phyloP scores from a whole-genome alignment of 2,797 vertebrate genomes.

The Melanotaenia nigrans region DNA sequence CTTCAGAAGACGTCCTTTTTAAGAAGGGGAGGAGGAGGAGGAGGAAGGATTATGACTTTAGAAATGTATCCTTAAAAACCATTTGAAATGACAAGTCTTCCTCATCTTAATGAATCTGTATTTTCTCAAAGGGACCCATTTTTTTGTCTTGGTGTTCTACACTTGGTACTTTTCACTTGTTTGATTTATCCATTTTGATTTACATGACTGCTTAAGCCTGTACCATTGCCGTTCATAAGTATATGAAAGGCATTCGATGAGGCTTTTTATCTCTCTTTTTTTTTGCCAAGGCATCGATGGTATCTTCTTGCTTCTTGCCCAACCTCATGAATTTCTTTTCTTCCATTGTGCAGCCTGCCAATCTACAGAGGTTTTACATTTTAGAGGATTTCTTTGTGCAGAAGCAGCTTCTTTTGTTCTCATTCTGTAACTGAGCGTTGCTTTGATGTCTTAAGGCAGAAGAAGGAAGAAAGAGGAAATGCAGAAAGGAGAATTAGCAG shows the following conservation, averaged over 20 bases:
- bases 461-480: slow-evolving; percentile 44
- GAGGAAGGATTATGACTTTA: slow-evolving; percentile 6
- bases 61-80: slow-evolving; percentile 32
- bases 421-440: slow-evolving; percentile 41
- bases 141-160: neutral
- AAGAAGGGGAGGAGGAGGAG: neutral
- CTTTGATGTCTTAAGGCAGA: slow-evolving; percentile 70
- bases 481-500: slow-evolving; percentile 59
- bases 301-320: slow-evolving; percentile 27
- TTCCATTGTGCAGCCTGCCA: slow-evolving; percentile 17
- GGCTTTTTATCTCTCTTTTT: slow-evolving; percentile 11
- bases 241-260: neutral
- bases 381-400: slow-evolving; percentile 59
- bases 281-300: slow-evolving; percentile 19
- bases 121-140: slow-evolving; percentile 16
- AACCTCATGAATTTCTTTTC: slow-evolving; percentile 23
- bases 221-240: neutral
- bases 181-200: slow-evolving; percentile 5
- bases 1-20: slow-evolving; percentile 6
- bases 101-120: slow-evolving; percentile 31
- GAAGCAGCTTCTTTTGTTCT: slow-evolving; percentile 65
- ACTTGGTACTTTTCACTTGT: neutral
- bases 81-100: slow-evolving; percentile 23
- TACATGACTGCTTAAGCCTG: neutral
- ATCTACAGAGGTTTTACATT: slow-evolving; percentile 53